Evolutionary conservation across 1,140 invertebrate genomes (phyloP).

Genomic region (Euwallacea similis): DNA sequence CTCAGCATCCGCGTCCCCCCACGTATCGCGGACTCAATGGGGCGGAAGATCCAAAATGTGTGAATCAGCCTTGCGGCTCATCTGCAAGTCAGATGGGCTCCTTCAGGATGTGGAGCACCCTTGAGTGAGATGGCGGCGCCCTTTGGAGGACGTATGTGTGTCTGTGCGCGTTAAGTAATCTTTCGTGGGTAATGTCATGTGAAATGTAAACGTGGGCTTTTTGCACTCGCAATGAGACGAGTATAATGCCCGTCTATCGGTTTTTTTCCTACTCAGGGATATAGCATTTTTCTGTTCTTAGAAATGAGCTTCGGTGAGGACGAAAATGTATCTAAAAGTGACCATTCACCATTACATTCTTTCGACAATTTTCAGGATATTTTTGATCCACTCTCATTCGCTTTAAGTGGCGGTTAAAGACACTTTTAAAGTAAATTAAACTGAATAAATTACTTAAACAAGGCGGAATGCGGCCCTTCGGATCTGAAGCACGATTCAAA

Average conservation of each 20-base stretch:
- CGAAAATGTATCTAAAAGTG: too few species aligned
- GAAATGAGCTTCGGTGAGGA: too few species aligned
- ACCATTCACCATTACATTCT: too few species aligned
- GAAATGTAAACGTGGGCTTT: slow-evolving; percentile 10
- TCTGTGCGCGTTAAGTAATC: slow-evolving; percentile 30
- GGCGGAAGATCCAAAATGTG: slow-evolving; percentile 30
- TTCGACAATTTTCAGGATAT: too few species aligned
- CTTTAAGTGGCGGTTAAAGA: too few species aligned
- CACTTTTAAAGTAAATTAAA: too few species aligned
- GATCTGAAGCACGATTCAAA: slow-evolving; percentile 29
- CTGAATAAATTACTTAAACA: too few species aligned
- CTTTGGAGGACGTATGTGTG: slow-evolving; percentile 16
- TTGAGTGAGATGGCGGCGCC: slow-evolving; percentile 31
- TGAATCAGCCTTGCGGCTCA: slow-evolving; percentile 34
- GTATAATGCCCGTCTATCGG: too few species aligned
- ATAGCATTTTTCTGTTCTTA: too few species aligned
- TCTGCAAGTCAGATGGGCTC: slow-evolving; percentile 33
- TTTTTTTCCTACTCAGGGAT: too few species aligned
- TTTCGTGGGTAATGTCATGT: slow-evolving; percentile 31
- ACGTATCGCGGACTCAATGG: slow-evolving; percentile 26
- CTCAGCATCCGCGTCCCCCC: background rate
- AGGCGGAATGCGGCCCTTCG: slow-evolving; percentile 10
- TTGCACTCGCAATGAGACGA: background rate
- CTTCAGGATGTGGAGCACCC: slow-evolving; percentile 33
- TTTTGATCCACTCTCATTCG: too few species aligned